Evolutionary conservation across 35 echinoderm and acorn worm genomes (phyloP).

Genomic region (Amphiura filiformis): DNA sequence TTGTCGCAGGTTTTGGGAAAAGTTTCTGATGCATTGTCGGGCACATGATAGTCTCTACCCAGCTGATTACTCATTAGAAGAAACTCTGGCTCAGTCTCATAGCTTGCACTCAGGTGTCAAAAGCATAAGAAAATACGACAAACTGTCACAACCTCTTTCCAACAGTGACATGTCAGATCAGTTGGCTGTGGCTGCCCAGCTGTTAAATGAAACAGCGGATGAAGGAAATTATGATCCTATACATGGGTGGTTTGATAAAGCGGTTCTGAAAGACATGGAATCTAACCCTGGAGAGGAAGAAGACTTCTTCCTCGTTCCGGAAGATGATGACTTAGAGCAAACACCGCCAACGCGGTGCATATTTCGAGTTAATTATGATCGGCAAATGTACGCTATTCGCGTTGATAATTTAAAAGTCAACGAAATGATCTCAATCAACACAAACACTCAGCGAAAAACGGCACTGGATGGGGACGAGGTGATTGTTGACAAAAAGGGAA

Average conservation of each 20-base stretch:
- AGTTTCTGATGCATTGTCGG: slow-evolving; percentile 62
- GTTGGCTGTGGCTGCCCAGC: no score
- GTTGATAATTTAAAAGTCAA: neutral
- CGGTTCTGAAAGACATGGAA: neutral
- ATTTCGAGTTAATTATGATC: neutral
- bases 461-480: slow-evolving; percentile 75
- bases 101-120: no score
- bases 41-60: slow-evolving; percentile 52
- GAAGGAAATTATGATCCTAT: no score
- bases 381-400: slow-evolving; percentile 52
- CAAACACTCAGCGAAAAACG: slow-evolving; percentile 28
- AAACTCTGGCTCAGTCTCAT: no score
- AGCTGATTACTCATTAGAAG: no score
- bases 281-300: neutral
- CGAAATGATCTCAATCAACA: slow-evolving; percentile 51
- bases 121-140: no score
- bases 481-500: slow-evolving; percentile 29
- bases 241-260: no score
- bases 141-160: no score
- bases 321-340: no score
- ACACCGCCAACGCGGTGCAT: neutral
- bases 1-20: slow-evolving; percentile 69
- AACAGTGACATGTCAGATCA: no score
- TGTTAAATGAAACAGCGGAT: no score
- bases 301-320: neutral